phyloP scores from a whole-genome alignment of 2,888 invertebrate species.

The Pemphredon lugubris region DNA sequence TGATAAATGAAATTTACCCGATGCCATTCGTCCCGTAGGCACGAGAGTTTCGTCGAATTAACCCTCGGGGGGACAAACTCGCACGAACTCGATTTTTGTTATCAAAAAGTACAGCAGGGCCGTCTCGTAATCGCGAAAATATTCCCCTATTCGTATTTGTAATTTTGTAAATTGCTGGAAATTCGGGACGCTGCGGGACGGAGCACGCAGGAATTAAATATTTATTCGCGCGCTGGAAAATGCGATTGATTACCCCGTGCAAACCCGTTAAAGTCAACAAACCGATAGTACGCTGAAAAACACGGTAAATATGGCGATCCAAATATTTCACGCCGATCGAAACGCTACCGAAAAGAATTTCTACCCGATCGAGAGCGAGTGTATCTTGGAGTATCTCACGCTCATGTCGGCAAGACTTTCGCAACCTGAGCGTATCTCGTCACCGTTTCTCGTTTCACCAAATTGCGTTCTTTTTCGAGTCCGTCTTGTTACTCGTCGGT shows the following conservation, averaged over 20 bases:
- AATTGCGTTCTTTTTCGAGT: slow-evolving; percentile 40
- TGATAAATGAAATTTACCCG: slow-evolving; percentile 54
- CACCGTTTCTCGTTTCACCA: slow-evolving; percentile 29
- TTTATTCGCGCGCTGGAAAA: no score
- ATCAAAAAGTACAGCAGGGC: no score
- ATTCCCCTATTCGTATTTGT: neutral
- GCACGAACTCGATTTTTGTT: neutral
- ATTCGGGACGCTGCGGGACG: neutral
- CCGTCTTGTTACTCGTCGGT: slow-evolving; percentile 27
- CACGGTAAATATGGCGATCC: slow-evolving; percentile 6
- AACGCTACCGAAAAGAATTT: slow-evolving; percentile 27
- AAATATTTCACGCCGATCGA: slow-evolving; percentile 20
- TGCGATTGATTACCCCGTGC: no score
- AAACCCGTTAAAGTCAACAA: no score
- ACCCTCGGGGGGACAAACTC: no score
- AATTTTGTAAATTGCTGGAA: neutral
- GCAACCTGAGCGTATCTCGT: slow-evolving; percentile 18
- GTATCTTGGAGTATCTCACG: slow-evolving; percentile 31
- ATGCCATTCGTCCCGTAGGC: slow-evolving; percentile 7
- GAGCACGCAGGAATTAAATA: no score
- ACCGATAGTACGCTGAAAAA: neutral
- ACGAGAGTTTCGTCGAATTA: neutral
- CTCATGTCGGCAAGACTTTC: slow-evolving; percentile 23
- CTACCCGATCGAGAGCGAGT: slow-evolving; percentile 14
- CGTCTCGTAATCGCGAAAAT: no score